Percentiles rank a stretch among this genome's conserved stretches.
phyloP scores from a whole-genome alignment of 2,113 vertebrate species.

The Hypomesus transpacificus region DNA sequence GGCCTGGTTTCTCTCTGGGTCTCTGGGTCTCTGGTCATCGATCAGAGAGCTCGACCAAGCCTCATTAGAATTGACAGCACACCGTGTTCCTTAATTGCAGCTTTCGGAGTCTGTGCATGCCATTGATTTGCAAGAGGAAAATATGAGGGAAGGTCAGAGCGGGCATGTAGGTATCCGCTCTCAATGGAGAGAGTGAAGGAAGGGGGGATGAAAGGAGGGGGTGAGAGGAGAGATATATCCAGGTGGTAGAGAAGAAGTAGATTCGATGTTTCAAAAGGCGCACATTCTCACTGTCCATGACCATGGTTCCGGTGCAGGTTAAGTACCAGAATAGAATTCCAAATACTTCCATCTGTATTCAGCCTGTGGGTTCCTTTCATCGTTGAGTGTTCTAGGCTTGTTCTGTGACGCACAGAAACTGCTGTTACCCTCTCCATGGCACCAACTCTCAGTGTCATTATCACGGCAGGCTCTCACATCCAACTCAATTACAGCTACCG shows the following conservation, averaged over 20 bases:
- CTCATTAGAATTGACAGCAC: conserved; percentile 36
- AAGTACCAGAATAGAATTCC: no score
- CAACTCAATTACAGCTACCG: conserved; percentile 41
- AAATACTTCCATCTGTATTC: not conserved
- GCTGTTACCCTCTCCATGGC: conserved; percentile 27
- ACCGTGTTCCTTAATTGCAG: conserved; percentile 39
- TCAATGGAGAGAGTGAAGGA: conserved; percentile 4
- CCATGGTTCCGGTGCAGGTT: not conserved
- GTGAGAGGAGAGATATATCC: no score
- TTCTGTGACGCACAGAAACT: conserved; percentile 10
- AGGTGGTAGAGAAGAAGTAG: no score
- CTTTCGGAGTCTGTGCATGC: conserved; percentile 18
- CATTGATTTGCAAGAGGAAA: conserved; percentile 27
- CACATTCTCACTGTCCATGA: not conserved
- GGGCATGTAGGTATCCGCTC: conserved; percentile 6
- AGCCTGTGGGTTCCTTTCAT: conserved; percentile 18
- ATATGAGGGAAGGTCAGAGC: conserved; percentile 19
- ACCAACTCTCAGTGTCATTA: conserved; percentile 26
- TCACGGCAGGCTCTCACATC: conserved; percentile 40
- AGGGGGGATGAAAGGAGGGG: not conserved
- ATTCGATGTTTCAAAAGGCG: no score
- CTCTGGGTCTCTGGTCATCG: conserved; percentile 8
- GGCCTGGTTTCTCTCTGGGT: not conserved
- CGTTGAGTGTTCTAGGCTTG: conserved; percentile 19
- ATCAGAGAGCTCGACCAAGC: conserved; percentile 29